Evolutionary conservation across 2,113 vertebrate genomes (phyloP).

Genomic region (Dascyllus trimaculatus): DNA sequence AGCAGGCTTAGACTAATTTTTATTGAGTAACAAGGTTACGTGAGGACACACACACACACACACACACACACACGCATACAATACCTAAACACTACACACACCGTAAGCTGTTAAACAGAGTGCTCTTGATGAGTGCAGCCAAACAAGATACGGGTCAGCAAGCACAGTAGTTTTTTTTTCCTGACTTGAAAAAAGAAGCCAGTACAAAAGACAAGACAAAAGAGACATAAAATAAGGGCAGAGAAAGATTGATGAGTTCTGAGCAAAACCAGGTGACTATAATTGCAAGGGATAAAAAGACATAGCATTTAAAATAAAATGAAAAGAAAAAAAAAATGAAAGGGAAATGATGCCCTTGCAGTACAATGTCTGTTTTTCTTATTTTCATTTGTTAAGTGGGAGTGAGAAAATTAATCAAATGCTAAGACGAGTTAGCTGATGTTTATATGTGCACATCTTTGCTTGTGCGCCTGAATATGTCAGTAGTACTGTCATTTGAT

Average conservation of each 20-base stretch:
- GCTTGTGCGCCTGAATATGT: background rate
- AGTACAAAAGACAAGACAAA: background rate
- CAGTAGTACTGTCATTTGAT: background rate
- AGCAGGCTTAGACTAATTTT: background rate
- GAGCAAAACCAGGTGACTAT: background rate
- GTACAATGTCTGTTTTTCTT: background rate
- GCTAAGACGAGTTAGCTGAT: background rate
- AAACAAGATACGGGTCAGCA: conserved; percentile 21
- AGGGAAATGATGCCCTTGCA: background rate
- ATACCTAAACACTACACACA: background rate
- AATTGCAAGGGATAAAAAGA: background rate
- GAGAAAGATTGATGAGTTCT: background rate
- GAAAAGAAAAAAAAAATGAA: background rate
- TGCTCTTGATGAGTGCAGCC: conserved; percentile 36
- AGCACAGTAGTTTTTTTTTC: conserved; percentile 15
- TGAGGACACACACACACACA: conserved; percentile 4
- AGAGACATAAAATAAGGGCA: background rate
- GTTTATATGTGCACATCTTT: background rate
- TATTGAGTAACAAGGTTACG: conserved; percentile 9
- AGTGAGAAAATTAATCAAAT: conserved; percentile 23
- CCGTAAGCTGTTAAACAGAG: conserved; percentile 30
- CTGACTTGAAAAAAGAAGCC: conserved; percentile 8
- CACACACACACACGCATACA: background rate
- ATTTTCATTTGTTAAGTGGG: background rate
- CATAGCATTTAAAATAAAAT: background rate